phyloP scores from a whole-genome alignment of 2,113 vertebrate genomes.

The Phalacrocorax pelagicus region DNA sequence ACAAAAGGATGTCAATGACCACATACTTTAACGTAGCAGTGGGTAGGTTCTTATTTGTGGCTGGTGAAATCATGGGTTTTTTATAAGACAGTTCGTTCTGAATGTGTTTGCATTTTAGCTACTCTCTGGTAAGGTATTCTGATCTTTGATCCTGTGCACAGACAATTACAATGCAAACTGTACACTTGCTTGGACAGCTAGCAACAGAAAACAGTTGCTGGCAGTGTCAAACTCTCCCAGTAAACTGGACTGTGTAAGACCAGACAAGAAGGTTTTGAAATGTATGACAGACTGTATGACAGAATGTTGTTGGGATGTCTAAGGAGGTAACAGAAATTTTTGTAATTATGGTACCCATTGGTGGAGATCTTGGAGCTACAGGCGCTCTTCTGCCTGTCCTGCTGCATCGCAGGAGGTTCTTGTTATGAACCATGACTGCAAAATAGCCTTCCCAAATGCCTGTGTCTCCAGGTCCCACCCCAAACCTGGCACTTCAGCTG shows the following conservation, averaged over 20 bases:
- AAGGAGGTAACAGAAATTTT: not conserved
- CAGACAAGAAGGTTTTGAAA: not conserved
- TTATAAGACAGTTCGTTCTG: not conserved
- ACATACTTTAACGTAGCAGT: rapidly evolving
- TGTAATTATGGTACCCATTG: not conserved
- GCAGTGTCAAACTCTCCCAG: not conserved
- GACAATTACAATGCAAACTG: not conserved
- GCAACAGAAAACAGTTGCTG: not conserved
- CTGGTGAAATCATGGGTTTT: rapidly evolving
- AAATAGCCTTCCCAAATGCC: not conserved
- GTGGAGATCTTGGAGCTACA: not conserved
- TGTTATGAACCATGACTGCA: not conserved
- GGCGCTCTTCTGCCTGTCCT: not conserved
- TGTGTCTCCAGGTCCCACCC: not conserved
- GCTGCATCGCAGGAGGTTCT: not conserved
- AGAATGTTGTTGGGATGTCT: not conserved
- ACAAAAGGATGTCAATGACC: not conserved
- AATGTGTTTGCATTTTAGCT: not conserved
- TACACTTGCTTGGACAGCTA: not conserved
- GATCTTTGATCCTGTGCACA: not conserved
- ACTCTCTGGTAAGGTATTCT: not conserved
- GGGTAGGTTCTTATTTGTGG: not conserved
- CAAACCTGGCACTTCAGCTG: not conserved
- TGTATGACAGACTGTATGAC: not conserved
- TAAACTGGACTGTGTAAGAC: not conserved